Evolutionary conservation across 2,888 invertebrate genomes (phyloP), one percentile per base, ranked within the genome.

Genomic region (Hedya salicella): DNA sequence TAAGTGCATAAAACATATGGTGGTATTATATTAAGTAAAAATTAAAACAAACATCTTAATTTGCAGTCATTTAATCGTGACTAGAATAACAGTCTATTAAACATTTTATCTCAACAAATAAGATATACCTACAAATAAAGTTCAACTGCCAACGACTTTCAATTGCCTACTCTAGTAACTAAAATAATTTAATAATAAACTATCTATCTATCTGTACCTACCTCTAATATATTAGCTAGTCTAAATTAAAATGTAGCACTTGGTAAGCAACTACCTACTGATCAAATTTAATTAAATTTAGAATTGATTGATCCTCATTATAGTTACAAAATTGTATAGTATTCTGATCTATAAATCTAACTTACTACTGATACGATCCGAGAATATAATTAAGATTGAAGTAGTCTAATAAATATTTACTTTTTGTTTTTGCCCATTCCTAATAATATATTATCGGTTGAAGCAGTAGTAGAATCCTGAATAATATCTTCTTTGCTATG

Each of bases 401-500:
- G 76, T 80, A 82, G 70, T 86, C 85, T 63, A 63, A 21, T 21
- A 9, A 25, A 54, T 64, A 59, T 13, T 36, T 36, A 36, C 44
- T 64, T 64, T 36, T 64, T 64, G 80, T 78, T 87, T 78, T 90
- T 91, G 73, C 85, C 75, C 86, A 89, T 89, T 75, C 92, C 91
- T 78, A 91, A 78, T 74, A 92, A 83, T 79, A 92, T 92, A 73
- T 92, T 92, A 81, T 92, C 92, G 30, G 92, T 91, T 52, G 92
- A 92, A 72, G 90, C 90, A 46, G 89, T 87, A 13, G 81, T 91
- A 25, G 90, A 90, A 75, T 85, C 81, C 73, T 90, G 87, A 73
- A 91, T 75, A 72, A 91, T 83, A 70, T 92, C 91, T 65, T 92
- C 92, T 76, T 91, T 92, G 74, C 92, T 92, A 57, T 87, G 87